These are phyloP conservation scores for Podiceps cristatus DNA, from an alignment of 2,113 vertebrate genomes.

Conservation along the genomic window DNA sequence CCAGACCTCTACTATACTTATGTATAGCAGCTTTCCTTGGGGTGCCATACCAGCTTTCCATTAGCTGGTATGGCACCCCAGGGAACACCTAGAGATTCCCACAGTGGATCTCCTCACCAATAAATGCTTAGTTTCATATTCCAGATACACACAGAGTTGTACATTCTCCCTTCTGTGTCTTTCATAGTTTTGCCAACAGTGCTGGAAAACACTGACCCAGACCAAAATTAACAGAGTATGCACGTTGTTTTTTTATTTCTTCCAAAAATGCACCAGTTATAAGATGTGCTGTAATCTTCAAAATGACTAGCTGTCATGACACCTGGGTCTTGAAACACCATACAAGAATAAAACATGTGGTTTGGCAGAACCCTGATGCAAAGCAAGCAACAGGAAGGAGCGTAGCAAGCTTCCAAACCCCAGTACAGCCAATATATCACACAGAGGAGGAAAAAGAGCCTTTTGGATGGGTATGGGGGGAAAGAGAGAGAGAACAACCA, in stretches of 20 bases:
- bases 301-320: conserved; percentile 56
- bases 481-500: not conserved
- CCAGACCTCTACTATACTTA: not conserved
- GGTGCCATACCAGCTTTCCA: too few species aligned
- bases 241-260: not conserved
- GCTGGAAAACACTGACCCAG: not conserved
- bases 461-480: not conserved
- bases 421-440: not conserved
- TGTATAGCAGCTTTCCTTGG: too few species aligned
- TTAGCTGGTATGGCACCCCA: not conserved
- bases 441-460: not conserved
- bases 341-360: not conserved
- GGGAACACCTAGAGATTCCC: not conserved
- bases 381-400: conserved; percentile 26
- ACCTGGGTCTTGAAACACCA: conserved; percentile 25
- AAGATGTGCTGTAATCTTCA: not conserved
- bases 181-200: not conserved
- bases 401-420: conserved; percentile 5
- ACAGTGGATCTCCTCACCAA: not conserved
- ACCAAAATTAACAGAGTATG: not conserved
- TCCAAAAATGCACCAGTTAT: not conserved
- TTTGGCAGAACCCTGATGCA: conserved; percentile 38
- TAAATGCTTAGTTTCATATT: not conserved
- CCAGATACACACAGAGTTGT: not conserved
- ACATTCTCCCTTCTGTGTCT: not conserved